Evolutionary conservation across 2,113 vertebrate species (phyloP), one percentile per base, ranked within the genome.

Genomic region (Syrrhaptes paradoxus): DNA sequence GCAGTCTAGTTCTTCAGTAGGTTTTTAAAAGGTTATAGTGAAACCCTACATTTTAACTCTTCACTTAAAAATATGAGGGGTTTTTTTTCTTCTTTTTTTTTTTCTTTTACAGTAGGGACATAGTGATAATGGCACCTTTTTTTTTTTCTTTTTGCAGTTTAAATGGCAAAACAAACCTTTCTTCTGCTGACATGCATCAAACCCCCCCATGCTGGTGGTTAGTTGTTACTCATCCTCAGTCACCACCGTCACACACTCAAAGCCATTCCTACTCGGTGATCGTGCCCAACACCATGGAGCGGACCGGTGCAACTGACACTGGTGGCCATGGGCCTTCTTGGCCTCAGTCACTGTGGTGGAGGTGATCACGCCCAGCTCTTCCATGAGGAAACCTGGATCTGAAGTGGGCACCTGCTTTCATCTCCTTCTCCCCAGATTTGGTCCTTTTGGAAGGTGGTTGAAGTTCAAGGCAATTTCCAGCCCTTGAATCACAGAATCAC

Each of bases 241-340:
- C n/a, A 17, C 51, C 1, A 0, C 25, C 46, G 17, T 9, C 1
- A 1, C 4, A 6, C 0, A 0, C 71, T 72, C n/a, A 26, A 49
- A 75, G 26, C 52, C 43, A 10, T 24, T 31, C 8, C 7, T 17
- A 36, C 66, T 57, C 3, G 1, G 32, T 0, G 3, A 14, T 32
- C 6, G 2, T 29, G 29, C 10, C 57, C 0, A 2, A 13, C 12
- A 29, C 46, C 66, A 3, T 0, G 7, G 71, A n/a, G 36, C 26
- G 58, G 46, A 36, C 16, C n/a, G 17, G 13, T 13, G 29, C 6
- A 2, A 15, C 10, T 20, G 18, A n/a, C 57, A 13, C 32, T 11
- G 25, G 13, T 67, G 61, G 29, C 41, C 46, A 4, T 1, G 5
- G 46, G 34, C 46, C 65, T 71, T 76, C 57, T 4, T 16, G 75